Evolutionary conservation across 2,113 vertebrate genomes (phyloP), one percentile per base, ranked within the genome.

Genomic region (Coracopsis vasa): DNA sequence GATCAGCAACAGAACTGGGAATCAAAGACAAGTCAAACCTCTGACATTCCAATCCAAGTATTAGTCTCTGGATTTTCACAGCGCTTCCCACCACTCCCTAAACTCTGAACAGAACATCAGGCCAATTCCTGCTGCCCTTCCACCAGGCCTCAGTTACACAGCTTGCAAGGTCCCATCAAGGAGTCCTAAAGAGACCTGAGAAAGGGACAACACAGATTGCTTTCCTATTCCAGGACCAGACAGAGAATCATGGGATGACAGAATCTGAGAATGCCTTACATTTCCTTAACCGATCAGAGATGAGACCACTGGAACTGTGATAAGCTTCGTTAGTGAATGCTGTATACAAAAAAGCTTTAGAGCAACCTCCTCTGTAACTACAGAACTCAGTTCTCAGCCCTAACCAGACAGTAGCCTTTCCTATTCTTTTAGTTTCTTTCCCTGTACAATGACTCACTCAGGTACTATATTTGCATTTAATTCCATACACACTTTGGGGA

Each of bases 401-500:
- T 50, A 71, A 75, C 10, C 47, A 86, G 69, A 21, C n/a, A 58
- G 77, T 4, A 71, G 50, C 61, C 42, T 72, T 56, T 62, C 66
- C 23, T 41, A 6, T 4, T 47, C 19, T 44, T 42, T 53, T 67
- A 8, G 54, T 31, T 86, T 62, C 86, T 56, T 89, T 64, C 80
- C 33, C 29, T 85, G 17, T 27, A 18, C 65, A 42, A 31, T 80
- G 89, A 94, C 75, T 94, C 81, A 86, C 47, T 47, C 73, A 69
- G 56, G 65, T 42, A 51, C 67, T 66, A 4, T 29, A 92, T 85
- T 89, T 95, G 69, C 73, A 96, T 91, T 79, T 84, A 75, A 94
- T 95, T 92, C 65, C 61, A 86, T 13, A 44, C 9, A 58, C 35
- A 8, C 50, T 88, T 66, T 33, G 45, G 42, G 47, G 47, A 94